These are phyloP conservation scores for Gryllus bimaculatus DNA, from an alignment of 1,140 invertebrate species.

Conservation along the genomic window DNA sequence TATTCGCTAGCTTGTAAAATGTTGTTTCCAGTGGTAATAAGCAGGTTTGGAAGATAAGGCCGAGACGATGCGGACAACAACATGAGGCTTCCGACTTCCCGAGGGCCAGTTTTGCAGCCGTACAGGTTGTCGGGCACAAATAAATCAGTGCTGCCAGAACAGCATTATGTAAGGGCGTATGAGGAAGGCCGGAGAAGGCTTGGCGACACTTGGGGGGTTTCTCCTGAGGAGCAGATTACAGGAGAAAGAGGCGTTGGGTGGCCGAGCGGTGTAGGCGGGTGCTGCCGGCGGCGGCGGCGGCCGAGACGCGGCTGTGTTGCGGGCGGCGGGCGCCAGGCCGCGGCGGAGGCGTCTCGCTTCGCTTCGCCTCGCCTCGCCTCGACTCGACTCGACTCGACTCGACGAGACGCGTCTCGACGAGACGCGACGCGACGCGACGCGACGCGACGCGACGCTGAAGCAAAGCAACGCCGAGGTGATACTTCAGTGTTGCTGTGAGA, in stretches of 20 bases:
- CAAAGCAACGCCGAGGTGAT: too few relatives aligned
- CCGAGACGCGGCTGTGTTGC: too few relatives aligned
- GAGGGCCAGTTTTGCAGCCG: neutral
- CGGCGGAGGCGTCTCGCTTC: too few relatives aligned
- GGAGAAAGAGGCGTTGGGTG: neutral
- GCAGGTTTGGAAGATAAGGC: neutral
- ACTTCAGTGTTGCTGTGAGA: too few relatives aligned
- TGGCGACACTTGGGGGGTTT: neutral
- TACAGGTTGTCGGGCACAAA: neutral
- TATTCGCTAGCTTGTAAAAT: neutral
- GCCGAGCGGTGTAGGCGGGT: too few relatives aligned
- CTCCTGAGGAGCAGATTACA: neutral
- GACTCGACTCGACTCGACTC: too few relatives aligned
- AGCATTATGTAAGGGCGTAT: constrained; percentile 4
- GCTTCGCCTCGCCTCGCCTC: too few relatives aligned
- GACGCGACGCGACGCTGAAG: too few relatives aligned
- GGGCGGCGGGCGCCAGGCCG: too few relatives aligned
- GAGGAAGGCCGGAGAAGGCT: neutral
- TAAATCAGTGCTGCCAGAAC: neutral
- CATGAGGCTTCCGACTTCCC: neutral
- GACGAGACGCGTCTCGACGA: too few relatives aligned
- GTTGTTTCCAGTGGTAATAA: neutral
- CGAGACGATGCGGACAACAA: neutral
- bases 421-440: too few relatives aligned
- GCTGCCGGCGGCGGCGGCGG: too few relatives aligned